Base-by-base conservation (phyloP, 2,797 vertebrate species). In the Galago senegalensis region DNA sequence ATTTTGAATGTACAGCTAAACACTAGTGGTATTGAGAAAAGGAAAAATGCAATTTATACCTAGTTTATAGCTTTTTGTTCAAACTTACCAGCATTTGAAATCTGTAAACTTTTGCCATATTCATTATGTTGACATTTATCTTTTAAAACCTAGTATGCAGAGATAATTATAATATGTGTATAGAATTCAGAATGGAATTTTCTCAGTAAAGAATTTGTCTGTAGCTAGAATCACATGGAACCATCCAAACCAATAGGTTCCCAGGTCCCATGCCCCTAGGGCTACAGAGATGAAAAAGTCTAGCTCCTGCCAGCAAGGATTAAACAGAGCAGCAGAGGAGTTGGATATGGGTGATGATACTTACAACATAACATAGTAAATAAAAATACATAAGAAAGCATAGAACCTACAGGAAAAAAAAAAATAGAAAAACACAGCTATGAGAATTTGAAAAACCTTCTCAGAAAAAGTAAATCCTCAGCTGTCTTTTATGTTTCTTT, bases 1-100 rank as follows among this genome's bases (percentile, higher is more conserved):
- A 94, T 87, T 97, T 94, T 95, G n/a, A 89, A 92, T 77, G 29
- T 56, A 88, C 96, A 92, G 49, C 3, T 86, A 89, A 90, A 87
- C 88, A 17, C 37, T 87, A 40, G 87, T 37, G 82, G 29, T 83
- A 92, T 53, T 80, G 27, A n/a, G 7, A 81, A 95, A 90, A 72
- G 17, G 34, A 91, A 82, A 84, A 94, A 87, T 81, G 14, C 93
- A 93, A 96, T 13, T 23, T 25, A 73, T 53, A 92, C 18, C 56
- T 85, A 88, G 7, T n/a, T 86, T 88, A 93, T 18, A 43, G 63
- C 3, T 79, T 83, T 81, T 76, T 37, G 20, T 58, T 77, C 17
- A 84, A 89, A 72, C 7, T 61, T 89, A 27, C 37, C 34, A 88
- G 34, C 13, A 77, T 72, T 79, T 84, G n/a, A 81, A 87, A 93